A percentile compares a stretch with the other conserved stretches of the same genome.
Evolutionary conservation across 2,113 vertebrate genomes (phyloP).

Genomic region (Zapus hudsonius): DNA sequence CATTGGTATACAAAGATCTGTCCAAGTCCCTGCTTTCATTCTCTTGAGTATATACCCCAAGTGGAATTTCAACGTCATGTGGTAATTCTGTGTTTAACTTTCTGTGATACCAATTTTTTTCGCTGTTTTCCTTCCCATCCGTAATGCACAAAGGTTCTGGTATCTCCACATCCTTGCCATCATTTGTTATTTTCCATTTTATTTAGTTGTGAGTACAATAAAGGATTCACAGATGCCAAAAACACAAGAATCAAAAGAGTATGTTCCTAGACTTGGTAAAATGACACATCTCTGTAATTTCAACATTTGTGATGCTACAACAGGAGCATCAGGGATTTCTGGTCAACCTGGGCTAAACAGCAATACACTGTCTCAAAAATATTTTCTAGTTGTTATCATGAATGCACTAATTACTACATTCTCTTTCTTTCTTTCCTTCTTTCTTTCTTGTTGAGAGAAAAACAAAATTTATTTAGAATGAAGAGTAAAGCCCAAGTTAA

Average conservation of each 20-base stretch:
- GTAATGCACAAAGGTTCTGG: not conserved
- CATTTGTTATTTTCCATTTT: not conserved
- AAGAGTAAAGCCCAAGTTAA: too few relatives aligned
- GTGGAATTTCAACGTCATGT: not conserved
- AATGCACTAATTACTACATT: not conserved
- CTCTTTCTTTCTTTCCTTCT: too few relatives aligned
- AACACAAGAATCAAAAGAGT: not conserved
- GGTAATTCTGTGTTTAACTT: not conserved
- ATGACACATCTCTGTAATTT: too few relatives aligned
- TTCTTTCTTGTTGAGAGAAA: too few relatives aligned
- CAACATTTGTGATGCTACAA: too few relatives aligned
- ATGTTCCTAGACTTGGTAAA: too few relatives aligned
- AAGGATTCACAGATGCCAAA: not conserved
- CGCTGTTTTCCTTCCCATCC: not conserved
- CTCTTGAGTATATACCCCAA: not conserved
- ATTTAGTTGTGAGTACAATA: not conserved
- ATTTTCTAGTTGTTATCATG: not conserved
- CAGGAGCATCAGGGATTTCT: too few relatives aligned
- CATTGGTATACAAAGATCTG: not conserved
- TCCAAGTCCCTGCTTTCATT: not conserved
- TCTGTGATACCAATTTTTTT: too few relatives aligned
- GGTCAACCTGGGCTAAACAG: too few relatives aligned
- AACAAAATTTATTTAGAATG: too few relatives aligned
- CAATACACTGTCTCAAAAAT: too few relatives aligned
- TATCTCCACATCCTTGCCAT: not conserved